Conservation (phyloP, 2,888 invertebrate genomes). For the Conchocele bisecta region DNA sequence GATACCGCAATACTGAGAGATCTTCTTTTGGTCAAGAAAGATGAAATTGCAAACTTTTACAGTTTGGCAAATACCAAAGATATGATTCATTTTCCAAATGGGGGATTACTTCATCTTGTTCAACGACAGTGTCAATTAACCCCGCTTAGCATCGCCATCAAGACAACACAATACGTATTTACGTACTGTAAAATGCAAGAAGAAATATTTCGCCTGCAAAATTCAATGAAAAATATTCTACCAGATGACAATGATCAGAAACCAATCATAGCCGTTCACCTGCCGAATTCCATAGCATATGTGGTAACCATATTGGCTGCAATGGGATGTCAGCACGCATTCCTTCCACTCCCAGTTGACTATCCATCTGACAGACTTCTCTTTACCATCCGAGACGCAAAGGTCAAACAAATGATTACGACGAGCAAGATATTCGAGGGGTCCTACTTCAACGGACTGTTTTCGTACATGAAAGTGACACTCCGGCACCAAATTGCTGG, state of each 20-base stretch:
- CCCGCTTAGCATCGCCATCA: conserved; percentile 56
- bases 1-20: conserved; percentile 27
- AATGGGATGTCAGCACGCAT: conserved; percentile 58
- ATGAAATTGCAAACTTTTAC: conserved; percentile 56
- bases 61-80: not conserved
- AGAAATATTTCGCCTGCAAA: conserved; percentile 37
- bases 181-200: conserved; percentile 54
- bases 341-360: conserved; percentile 72
- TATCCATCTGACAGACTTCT: conserved; percentile 65
- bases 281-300: conserved; percentile 66
- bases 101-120: conserved; percentile 37
- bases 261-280: conserved; percentile 56
- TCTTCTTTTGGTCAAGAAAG: conserved; percentile 54
- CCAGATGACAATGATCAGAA: conserved; percentile 4
- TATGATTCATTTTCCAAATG: not conserved
- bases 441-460: conserved; percentile 35
- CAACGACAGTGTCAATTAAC: conserved; percentile 42
- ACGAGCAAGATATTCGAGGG: conserved; percentile 25
- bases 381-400: conserved; percentile 67
- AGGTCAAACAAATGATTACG: conserved; percentile 55
- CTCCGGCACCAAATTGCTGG: conserved; percentile 33
- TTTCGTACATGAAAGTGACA: conserved; percentile 13
- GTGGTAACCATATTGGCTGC: conserved; percentile 83
- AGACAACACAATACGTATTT: conserved; percentile 40
- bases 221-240: conserved; percentile 9